A percentile compares a stretch with the other conserved stretches of the same genome.
Evolutionary conservation across 2,113 vertebrate species (phyloP).

Genomic region (Dermatemys mawii): DNA sequence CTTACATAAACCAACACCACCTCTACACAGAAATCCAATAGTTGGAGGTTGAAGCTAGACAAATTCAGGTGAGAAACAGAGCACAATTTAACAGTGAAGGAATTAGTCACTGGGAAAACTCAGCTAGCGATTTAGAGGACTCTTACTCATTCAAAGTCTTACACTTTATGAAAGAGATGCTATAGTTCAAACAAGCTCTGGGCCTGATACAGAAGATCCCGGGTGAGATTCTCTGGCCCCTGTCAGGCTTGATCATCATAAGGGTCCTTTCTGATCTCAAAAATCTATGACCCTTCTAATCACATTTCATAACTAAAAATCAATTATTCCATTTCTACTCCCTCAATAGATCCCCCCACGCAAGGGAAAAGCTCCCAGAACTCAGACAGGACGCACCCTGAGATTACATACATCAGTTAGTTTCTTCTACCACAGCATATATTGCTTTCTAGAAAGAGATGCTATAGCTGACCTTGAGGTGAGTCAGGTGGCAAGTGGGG

Average conservation of each 20-base stretch:
- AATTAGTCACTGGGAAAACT: not conserved
- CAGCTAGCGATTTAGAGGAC: too few relatives aligned
- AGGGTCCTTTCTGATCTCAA: fast-evolving
- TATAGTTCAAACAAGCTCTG: not conserved
- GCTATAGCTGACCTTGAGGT: too few relatives aligned
- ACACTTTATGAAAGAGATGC: not conserved
- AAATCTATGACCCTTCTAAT: not conserved
- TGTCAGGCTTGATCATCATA: not conserved
- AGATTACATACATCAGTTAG: not conserved
- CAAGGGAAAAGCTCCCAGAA: not conserved
- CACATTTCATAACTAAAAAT: not conserved
- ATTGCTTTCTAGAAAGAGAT: not conserved
- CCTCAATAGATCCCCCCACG: not conserved
- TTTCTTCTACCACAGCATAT: not conserved
- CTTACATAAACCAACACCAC: not conserved
- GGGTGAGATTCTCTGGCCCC: not conserved
- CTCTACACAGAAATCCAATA: not conserved
- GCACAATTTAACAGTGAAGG: not conserved
- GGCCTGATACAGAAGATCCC: not conserved
- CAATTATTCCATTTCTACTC: not conserved
- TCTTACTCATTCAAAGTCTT: not conserved
- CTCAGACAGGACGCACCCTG: not conserved
- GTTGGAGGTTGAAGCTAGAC: not conserved
- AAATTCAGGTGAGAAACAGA: not conserved
- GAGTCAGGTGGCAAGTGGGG: not conserved